Percentiles rank a stretch among this genome's conserved stretches.
These are phyloP conservation scores for Tenrec ecaudatus DNA, from an alignment of 2,113 vertebrate genomes.

Conservation along the genomic window DNA sequence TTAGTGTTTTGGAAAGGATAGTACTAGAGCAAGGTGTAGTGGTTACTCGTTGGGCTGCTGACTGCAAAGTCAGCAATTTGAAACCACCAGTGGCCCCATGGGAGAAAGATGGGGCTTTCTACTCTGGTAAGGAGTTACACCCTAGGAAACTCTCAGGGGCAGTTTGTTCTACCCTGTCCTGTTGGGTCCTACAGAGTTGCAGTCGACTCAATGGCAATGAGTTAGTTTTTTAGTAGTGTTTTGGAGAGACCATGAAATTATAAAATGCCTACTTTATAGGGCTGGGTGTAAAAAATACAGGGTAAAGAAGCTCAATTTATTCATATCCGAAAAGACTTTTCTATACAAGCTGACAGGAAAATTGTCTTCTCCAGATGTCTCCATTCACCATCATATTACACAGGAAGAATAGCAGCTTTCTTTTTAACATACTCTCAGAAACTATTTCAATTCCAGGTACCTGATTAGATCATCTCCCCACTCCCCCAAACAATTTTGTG, in stretches of 20 bases:
- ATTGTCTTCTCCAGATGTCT: constrained; percentile 36
- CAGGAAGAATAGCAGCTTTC: not conserved
- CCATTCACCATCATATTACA: not conserved
- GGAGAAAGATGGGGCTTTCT: too few species aligned
- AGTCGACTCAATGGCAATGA: too few species aligned
- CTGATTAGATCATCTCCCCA: constrained; percentile 28
- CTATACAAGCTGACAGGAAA: not conserved
- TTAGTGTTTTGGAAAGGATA: constrained; percentile 23
- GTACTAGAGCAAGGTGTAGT: too few species aligned
- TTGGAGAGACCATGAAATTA: constrained; percentile 38
- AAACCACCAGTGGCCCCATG: too few species aligned
- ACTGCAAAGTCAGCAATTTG: too few species aligned
- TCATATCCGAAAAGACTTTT: constrained; percentile 21
- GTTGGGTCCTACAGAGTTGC: too few species aligned
- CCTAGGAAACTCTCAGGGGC: too few species aligned
- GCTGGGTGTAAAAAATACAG: not conserved
- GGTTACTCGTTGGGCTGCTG: too few species aligned
- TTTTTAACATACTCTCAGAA: constrained; percentile 41
- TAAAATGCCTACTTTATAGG: constrained; percentile 20
- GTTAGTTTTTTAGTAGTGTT: not conserved
- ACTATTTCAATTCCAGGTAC: constrained; percentile 44
- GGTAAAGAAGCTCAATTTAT: not conserved
- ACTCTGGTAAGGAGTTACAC: too few species aligned
- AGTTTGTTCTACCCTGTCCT: too few species aligned
- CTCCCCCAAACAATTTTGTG: too few species aligned